Percentiles rank a stretch among this genome's conserved stretches.
These are phyloP conservation scores for Leucozona laternaria DNA, from an alignment of 2,888 invertebrate genomes.

Conservation along the genomic window DNA sequence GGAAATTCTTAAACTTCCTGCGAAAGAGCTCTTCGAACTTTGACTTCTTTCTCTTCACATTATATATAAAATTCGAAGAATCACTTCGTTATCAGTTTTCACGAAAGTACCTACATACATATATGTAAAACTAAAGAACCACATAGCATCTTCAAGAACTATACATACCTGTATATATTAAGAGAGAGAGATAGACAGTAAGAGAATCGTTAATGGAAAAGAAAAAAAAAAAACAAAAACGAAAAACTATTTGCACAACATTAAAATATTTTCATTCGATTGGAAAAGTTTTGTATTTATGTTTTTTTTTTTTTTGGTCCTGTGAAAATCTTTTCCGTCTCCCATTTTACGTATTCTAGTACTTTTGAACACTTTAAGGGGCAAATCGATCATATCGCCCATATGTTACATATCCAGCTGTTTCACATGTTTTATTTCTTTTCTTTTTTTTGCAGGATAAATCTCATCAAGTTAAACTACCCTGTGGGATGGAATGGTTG, in stretches of 20 bases:
- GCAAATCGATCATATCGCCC: conserved; percentile 62
- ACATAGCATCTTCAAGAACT: background rate
- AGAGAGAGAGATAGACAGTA: background rate
- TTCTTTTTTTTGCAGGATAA: background rate
- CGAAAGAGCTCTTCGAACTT: conserved; percentile 42
- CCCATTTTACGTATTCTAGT: conserved; percentile 2
- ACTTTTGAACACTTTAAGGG: conserved; percentile 22
- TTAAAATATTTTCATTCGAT: conserved; percentile 67
- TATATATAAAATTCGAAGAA: conserved; percentile 21
- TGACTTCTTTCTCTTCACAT: background rate
- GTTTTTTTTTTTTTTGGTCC: background rate
- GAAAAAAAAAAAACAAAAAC: background rate
- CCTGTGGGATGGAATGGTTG: background rate
- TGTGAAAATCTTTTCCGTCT: conserved; percentile 5
- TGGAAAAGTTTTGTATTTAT: conserved; percentile 58
- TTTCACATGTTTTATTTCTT: conserved; percentile 22
- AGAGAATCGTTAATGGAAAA: conserved; percentile 25
- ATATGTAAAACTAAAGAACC: conserved; percentile 21
- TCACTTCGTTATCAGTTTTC: conserved; percentile 43
- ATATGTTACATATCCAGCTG: conserved; percentile 46
- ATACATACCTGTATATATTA: background rate
- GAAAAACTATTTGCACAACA: conserved; percentile 60
- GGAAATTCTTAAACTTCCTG: conserved; percentile 36
- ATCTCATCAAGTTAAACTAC: background rate
- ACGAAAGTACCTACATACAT: too few species aligned